Base-by-base conservation (phyloP, 2,113 vertebrate genomes). In the Phylloscopus trochilus region DNA sequence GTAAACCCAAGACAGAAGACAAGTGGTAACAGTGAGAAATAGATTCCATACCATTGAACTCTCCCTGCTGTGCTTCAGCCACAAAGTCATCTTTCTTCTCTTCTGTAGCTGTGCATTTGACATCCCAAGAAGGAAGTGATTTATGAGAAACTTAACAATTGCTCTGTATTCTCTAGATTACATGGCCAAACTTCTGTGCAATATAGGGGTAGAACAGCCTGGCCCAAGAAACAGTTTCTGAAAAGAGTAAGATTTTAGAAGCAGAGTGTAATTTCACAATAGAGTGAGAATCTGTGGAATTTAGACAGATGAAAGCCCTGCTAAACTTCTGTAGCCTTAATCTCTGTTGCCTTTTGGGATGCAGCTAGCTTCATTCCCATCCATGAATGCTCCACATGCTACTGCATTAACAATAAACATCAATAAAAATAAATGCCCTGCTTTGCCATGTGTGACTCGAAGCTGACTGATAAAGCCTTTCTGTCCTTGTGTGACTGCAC, bases 71-170 rank as follows among this genome's bases (percentile, higher is more conserved):
- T 58, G 26, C 66, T 80, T 88, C 77, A 83, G 39, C 26, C 77
- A 96, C 81, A 91, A 93, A 87, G 56, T 95, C 46, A 62, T 92
- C 55, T 83, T 95, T 95, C 82, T 93, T 96, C 49, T 84, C 31
- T 67, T 92, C 47, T 67, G 4, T 76, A 74, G 64, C 81, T 93
- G 31, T 66, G 31, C 43, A 52, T 78, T 83, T 86, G 67, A 17
- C 58, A 68, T 90, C 22, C 13, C 37, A 91, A 78, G 74, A 76
- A 67, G 86, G 78, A 93, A 94, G 35, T 47, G 4, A 93, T 78
- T 90, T 80, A 51, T 76, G 27, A 87, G 73, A 86, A 83, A 64
- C 31, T 75, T 82, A 86, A 84, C 64, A 95, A 52, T 87, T 44
- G 26, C 30, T 84, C 64, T 87, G 43, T 83, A 69, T 91, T 89